A percentile compares a stretch with the other conserved stretches of the same genome.
Conservation (phyloP, 2,888 invertebrate species). For the Cephus pygmeus region DNA sequence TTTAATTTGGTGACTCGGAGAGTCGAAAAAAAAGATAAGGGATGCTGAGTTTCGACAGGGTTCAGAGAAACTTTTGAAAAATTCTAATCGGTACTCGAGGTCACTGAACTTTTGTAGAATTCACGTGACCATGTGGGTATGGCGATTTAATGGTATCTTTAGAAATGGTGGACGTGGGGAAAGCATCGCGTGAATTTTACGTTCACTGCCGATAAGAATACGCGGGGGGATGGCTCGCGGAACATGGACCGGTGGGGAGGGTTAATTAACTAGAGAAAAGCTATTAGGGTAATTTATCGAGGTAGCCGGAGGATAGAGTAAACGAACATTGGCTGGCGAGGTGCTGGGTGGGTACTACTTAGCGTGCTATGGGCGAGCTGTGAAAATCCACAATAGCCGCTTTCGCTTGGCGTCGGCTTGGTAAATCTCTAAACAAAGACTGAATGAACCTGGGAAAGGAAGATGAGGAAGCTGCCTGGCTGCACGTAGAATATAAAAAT, state of each 20-base stretch:
- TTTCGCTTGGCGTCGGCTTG: not conserved
- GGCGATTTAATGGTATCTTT: not conserved
- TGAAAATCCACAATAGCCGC: not conserved
- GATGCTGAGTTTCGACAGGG: not conserved
- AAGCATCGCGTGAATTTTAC: not conserved
- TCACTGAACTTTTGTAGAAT: not conserved
- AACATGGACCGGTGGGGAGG: constrained; percentile 8
- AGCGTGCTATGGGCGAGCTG: constrained; percentile 2
- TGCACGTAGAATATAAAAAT: not conserved
- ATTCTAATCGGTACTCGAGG: not conserved
- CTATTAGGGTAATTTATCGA: constrained; percentile 45
- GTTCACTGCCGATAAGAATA: not conserved
- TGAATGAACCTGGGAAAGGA: not conserved
- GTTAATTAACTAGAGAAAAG: constrained; percentile 43
- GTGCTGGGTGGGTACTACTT: not conserved
- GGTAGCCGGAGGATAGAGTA: constrained; percentile 23
- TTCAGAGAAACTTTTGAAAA: not conserved
- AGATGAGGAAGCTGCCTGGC: not conserved
- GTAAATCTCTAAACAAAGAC: constrained; percentile 5
- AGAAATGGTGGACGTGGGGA: not conserved
- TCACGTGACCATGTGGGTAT: not conserved
- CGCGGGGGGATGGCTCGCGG: not conserved
- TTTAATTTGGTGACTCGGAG: not conserved
- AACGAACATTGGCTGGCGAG: not conserved
- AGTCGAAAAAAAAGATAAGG: too few relatives aligned